phyloP scores from a whole-genome alignment of 2,888 invertebrate species.

The Hirudinaria manillensis region DNA sequence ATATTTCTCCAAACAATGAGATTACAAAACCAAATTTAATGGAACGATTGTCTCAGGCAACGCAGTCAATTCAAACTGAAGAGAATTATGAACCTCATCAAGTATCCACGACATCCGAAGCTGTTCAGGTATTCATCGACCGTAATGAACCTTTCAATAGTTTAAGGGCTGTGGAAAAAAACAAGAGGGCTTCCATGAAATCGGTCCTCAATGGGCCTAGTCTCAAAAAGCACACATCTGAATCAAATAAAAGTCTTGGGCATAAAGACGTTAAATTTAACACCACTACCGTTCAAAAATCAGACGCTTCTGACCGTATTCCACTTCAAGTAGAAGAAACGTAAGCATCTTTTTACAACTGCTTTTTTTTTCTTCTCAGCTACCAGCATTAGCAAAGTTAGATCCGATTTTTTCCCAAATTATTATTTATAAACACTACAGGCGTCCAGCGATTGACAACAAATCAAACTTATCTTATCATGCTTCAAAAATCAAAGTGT shows the following conservation, averaged over 20 bases:
- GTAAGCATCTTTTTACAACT: too few species aligned
- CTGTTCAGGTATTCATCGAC: not conserved
- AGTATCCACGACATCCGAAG: not conserved
- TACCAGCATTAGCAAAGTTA: too few species aligned
- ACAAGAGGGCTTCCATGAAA: not conserved
- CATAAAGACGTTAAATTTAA: not conserved
- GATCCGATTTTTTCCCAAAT: too few species aligned
- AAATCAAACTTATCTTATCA: not conserved
- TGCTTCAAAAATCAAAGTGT: not conserved
- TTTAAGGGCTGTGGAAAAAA: conserved; percentile 22
- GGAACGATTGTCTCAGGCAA: not conserved
- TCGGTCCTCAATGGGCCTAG: not conserved
- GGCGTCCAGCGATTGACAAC: not conserved
- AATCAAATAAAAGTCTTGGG: not conserved
- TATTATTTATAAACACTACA: too few species aligned
- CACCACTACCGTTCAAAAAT: not conserved
- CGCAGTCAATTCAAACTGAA: conserved; percentile 6
- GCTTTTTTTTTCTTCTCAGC: too few species aligned
- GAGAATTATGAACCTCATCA: not conserved
- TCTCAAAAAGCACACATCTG: not conserved
- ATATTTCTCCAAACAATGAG: too few species aligned
- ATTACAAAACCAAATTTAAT: not conserved
- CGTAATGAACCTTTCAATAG: conserved; percentile 15
- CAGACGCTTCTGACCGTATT: too few species aligned
- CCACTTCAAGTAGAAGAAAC: too few species aligned